A percentile compares a stretch with the other conserved stretches of the same genome.
phyloP scores from a whole-genome alignment of 2,113 vertebrate genomes.

The Neotoma lepida region DNA sequence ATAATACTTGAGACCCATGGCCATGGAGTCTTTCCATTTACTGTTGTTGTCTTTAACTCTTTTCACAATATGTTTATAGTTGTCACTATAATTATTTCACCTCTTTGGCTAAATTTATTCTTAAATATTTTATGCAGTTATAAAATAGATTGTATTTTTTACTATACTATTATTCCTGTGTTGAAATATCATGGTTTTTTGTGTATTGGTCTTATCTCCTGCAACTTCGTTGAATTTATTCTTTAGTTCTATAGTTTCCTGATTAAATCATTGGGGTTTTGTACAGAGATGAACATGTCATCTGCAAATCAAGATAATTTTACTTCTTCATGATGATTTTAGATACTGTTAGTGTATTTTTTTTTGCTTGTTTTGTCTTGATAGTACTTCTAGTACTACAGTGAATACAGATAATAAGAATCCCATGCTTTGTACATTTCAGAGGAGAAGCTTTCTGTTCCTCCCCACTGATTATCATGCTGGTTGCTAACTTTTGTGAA shows the following conservation, averaged over 20 bases:
- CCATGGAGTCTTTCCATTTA: neutral
- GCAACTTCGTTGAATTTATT: neutral
- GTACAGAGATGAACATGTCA: neutral
- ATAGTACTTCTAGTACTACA: too few relatives aligned
- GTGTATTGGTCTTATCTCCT: neutral
- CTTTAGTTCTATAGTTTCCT: neutral
- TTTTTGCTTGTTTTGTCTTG: neutral
- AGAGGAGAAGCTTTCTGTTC: neutral
- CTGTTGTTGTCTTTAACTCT: neutral
- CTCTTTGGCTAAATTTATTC: neutral
- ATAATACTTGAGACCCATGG: neutral
- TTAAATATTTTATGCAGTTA: neutral
- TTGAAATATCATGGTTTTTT: too few relatives aligned
- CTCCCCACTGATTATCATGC: neutral
- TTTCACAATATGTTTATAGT: neutral
- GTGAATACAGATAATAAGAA: too few relatives aligned
- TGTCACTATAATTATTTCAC: neutral
- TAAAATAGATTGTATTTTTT: neutral
- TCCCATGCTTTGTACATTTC: neutral
- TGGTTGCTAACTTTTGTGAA: neutral
- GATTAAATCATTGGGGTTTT: neutral
- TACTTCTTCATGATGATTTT: neutral
- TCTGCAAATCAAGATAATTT: neutral
- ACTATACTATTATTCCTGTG: too few relatives aligned
- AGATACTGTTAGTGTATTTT: neutral